phyloP scores from a whole-genome alignment of 2,113 vertebrate species.

The Heterotis niloticus region DNA sequence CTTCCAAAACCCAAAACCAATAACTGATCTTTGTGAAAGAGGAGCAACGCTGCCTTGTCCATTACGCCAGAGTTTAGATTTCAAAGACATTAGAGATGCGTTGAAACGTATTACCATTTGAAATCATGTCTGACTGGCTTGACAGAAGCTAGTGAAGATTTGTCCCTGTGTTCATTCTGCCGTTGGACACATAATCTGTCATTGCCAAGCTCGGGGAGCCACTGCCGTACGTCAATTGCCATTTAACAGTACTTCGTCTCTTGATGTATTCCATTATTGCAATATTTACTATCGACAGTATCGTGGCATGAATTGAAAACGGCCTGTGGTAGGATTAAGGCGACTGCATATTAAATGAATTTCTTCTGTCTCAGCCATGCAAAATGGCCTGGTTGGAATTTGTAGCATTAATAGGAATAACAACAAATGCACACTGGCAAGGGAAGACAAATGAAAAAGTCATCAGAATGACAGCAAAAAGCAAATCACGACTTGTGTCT shows the following conservation, averaged over 20 bases:
- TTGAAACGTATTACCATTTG: constrained; percentile 19
- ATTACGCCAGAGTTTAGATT: constrained; percentile 8
- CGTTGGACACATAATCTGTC: constrained; percentile 53
- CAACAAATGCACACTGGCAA: neutral
- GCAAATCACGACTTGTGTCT: neutral
- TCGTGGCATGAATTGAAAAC: constrained; percentile 1
- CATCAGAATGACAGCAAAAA: neutral
- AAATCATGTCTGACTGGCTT: constrained; percentile 35
- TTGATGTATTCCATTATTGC: constrained; percentile 21
- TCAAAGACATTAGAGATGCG: constrained; percentile 16
- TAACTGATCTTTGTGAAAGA: neutral
- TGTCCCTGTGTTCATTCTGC: constrained; percentile 55
- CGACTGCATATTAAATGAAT: neutral
- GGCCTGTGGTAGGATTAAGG: neutral
- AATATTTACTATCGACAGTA: constrained; percentile 13
- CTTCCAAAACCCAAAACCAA: neutral
- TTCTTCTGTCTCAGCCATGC: neutral
- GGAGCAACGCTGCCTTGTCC: constrained; percentile 8
- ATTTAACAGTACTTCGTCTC: constrained; percentile 31
- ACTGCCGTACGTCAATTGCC: constrained; percentile 40
- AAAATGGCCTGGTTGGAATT: neutral
- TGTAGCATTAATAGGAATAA: neutral
- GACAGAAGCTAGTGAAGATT: constrained; percentile 46
- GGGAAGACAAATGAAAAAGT: neutral
- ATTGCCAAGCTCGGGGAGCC: constrained; percentile 49